Conservation (phyloP, 2,797 vertebrate genomes). For the Arnoldichthys spilopterus region DNA sequence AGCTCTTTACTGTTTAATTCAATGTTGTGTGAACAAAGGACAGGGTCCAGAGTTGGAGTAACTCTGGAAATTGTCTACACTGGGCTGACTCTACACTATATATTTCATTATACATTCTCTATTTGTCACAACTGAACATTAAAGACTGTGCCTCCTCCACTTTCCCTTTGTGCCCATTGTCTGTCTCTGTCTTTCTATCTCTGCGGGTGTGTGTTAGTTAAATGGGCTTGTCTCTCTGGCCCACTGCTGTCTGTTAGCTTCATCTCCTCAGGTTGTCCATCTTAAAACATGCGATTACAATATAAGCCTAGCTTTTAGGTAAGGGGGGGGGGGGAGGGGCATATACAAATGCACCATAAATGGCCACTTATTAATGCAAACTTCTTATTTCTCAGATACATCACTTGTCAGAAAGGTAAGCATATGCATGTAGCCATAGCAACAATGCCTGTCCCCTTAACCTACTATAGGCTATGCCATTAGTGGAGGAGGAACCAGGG, state of each 20-base stretch:
- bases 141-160: neutral
- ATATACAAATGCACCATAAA: conserved; percentile 42
- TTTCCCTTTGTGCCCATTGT: neutral
- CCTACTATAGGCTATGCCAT: conserved; percentile 61
- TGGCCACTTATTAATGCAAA: conserved; percentile 64
- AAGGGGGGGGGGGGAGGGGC: conserved; percentile 71
- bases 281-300: conserved; percentile 83
- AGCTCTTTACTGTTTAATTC: no score
- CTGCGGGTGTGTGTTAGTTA: neutral
- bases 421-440: conserved; percentile 55
- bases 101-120: neutral
- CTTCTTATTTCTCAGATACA: conserved; percentile 53
- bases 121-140: neutral
- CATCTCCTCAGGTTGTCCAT: conserved; percentile 76
- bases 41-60: no score
- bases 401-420: conserved; percentile 34
- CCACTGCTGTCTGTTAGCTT: conserved; percentile 67
- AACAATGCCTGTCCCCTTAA: conserved; percentile 35
- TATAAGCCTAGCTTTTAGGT: conserved; percentile 83
- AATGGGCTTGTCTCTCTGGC: conserved; percentile 7
- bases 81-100: neutral
- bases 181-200: conserved; percentile 10
- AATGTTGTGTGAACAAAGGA: no score
- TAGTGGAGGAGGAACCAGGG: conserved; percentile 64
- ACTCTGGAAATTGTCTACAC: neutral